Percentiles rank a stretch among this genome's conserved stretches.
These are phyloP conservation scores for Sebastes hopkinsi DNA, from an alignment of 2,797 vertebrate genomes.

Conservation along the genomic window DNA sequence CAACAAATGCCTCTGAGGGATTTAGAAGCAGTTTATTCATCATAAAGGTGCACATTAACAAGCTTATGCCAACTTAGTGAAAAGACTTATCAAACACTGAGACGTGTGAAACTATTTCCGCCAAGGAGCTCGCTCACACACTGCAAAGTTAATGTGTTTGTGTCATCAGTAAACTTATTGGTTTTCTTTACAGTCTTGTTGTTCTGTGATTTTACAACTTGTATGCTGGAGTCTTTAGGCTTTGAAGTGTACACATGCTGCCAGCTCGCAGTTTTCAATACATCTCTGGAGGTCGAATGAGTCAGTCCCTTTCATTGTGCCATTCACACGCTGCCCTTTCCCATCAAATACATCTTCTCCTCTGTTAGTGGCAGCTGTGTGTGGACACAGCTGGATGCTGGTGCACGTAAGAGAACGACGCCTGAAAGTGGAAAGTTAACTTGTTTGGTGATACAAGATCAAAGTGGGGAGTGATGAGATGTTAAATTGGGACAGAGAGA, in stretches of 20 bases:
- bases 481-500: background rate
- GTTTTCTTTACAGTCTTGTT: background rate
- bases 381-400: constrained; percentile 11
- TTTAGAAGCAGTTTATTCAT: constrained; percentile 4
- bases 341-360: background rate
- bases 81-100: background rate
- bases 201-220: constrained; percentile 6
- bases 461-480: background rate
- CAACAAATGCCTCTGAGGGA: constrained; percentile 11
- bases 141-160: background rate
- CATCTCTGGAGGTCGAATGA: background rate
- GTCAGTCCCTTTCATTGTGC: constrained; percentile 4
- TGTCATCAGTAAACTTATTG: background rate
- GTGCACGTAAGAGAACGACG: constrained; percentile 8
- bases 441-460: background rate
- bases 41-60: constrained; percentile 4
- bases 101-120: background rate
- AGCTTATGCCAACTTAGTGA: background rate
- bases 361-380: constrained; percentile 27
- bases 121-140: background rate
- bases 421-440: background rate
- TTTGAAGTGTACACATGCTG: constrained; percentile 14
- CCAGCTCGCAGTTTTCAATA: background rate
- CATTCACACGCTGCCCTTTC: background rate
- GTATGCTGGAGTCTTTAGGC: background rate